A percentile compares a stretch with the other conserved stretches of the same genome.
Conservation (phyloP, 2,113 vertebrate species). For the Lasiurus cinereus region DNA sequence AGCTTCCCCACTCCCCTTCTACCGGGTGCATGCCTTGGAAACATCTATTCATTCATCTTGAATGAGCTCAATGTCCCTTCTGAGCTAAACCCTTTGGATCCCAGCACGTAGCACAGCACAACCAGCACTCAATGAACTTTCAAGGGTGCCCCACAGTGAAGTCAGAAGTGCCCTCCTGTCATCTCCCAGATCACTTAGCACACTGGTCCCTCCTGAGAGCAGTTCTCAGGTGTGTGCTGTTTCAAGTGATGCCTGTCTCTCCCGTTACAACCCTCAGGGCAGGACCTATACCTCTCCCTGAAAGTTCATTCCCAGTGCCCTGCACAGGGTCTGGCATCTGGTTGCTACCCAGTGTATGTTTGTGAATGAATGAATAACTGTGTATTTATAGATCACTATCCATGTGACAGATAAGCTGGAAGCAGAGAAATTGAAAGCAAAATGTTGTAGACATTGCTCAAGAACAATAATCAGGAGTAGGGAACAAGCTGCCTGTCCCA, state of each 20-base stretch:
- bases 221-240: neutral
- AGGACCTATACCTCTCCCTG: neutral
- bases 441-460: neutral
- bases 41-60: neutral
- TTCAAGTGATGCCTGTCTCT: neutral
- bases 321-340: neutral
- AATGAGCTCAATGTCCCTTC: neutral
- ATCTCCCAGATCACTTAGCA: neutral
- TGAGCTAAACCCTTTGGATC: neutral
- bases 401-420: neutral
- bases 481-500: too few species aligned
- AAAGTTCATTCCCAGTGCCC: neutral
- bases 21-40: neutral
- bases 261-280: neutral
- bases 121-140: neutral
- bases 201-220: neutral
- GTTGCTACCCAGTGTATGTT: neutral
- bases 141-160: rapidly evolving
- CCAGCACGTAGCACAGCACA: neutral
- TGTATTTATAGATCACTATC: neutral
- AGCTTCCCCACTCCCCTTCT: neutral
- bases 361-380: neutral
- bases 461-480: neutral
- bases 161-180: rapidly evolving
- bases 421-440: constrained; percentile 47